Evolutionary conservation across 2,888 invertebrate species (phyloP).

Genomic region (Tuberolachnus salignus): DNA sequence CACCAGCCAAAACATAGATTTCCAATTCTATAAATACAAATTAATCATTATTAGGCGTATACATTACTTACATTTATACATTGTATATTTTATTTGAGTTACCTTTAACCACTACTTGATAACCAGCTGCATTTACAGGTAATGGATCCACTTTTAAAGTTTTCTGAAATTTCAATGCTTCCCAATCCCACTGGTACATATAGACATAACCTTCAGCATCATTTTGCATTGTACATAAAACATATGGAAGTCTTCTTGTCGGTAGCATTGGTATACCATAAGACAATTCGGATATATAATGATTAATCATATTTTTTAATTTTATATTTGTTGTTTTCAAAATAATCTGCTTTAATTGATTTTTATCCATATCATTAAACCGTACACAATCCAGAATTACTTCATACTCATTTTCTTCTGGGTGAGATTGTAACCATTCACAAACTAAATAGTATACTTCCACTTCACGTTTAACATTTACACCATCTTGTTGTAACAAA

Average conservation of each 20-base stretch:
- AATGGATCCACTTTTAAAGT: slow-evolving; percentile 27
- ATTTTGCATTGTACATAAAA: slow-evolving; percentile 24
- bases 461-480: background rate
- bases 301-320: background rate
- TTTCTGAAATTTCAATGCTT: background rate
- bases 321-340: slow-evolving; percentile 9
- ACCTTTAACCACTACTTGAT: slow-evolving; percentile 26
- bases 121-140: slow-evolving; percentile 15
- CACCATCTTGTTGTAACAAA: background rate
- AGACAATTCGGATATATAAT: background rate
- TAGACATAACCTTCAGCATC: slow-evolving; percentile 4
- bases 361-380: background rate
- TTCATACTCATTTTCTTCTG: background rate
- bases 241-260: background rate
- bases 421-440: slow-evolving; percentile 31
- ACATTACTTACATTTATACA: background rate
- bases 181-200: slow-evolving; percentile 26
- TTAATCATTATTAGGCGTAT: background rate
- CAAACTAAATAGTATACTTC: slow-evolving; percentile 26
- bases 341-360: background rate
- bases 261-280: background rate
- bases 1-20: slow-evolving; percentile 24
- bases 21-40: slow-evolving; percentile 2
- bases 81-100: background rate
- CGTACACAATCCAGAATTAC: slow-evolving; percentile 3